Conservation (phyloP, 2,888 invertebrate genomes). For the Epinotia ramella region DNA sequence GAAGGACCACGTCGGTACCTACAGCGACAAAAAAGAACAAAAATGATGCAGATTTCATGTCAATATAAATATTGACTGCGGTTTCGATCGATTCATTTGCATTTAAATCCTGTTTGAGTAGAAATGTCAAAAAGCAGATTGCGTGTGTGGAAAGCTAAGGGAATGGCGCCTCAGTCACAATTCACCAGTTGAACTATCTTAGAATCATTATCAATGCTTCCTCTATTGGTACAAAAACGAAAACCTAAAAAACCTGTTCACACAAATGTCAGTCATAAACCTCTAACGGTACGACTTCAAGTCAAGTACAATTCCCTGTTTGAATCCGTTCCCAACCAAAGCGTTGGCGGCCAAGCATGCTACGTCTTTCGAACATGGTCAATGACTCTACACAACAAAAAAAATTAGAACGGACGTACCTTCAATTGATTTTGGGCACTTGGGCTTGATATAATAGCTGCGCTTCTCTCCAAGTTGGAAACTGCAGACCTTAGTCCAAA, state of each 20-base stretch:
- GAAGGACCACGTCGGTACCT: conserved; percentile 29
- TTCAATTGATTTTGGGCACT: conserved; percentile 70
- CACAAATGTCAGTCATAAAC: background rate
- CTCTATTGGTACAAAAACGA: conserved; percentile 1
- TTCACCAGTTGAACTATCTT: background rate
- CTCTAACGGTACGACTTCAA: background rate
- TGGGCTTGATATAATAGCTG: conserved; percentile 63
- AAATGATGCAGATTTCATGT: background rate
- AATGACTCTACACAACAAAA: conserved; percentile 36
- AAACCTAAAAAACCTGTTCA: conserved; percentile 19
- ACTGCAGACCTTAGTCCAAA: conserved; percentile 69
- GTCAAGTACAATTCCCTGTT: background rate
- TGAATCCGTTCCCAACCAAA: background rate
- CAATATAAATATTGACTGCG: background rate
- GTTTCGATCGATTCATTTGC: background rate
- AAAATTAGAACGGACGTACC: conserved; percentile 61
- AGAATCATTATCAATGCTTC: conserved; percentile 1
- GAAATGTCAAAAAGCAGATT: background rate
- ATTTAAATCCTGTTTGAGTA: background rate
- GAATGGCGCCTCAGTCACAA: background rate
- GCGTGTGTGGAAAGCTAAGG: conserved; percentile 1
- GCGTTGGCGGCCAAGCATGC: conserved; percentile 9
- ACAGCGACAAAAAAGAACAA: background rate
- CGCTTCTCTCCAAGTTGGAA: conserved; percentile 71
- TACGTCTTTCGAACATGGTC: conserved; percentile 25